Evolutionary conservation across 2,888 invertebrate species (phyloP), one percentile per base, ranked within the genome.

Genomic region (Lordiphosa fenestrarum): DNA sequence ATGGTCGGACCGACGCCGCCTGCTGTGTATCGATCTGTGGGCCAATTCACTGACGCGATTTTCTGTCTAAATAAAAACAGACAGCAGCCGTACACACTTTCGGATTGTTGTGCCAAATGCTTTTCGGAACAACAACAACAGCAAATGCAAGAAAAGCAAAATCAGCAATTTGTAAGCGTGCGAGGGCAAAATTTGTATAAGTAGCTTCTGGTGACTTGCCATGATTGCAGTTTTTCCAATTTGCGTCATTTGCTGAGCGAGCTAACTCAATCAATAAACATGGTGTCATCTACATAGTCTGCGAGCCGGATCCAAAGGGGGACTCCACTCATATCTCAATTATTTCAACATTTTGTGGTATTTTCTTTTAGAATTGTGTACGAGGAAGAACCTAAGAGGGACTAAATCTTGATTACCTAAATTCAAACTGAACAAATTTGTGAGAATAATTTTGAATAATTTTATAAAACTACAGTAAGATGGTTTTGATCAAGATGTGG

Each of bases 101-200:
- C 39, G 35, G 56, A 68, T 83, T 75, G 65, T 70, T 65, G 60
- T 63, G 80, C 76, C 83, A 80, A 80, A 74, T 76, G 66, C 33
- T 44, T 64, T 63, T 58, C 50, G 41, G 23, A 56, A 41, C 40
- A 40, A 51, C 40, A 40, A 51, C 38, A 50, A 39, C 36, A 37
- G 6, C 21, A 44, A 25, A 37, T 3, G 48, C 25, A 49, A 30
- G 30, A 60, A 47, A 60, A 53, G 59, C 58, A 53, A 56, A 50
- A 53, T 51, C 54, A 58, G 66, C 66, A 65, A 56, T 66, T 58
- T 39, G 53, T 66, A 73, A 66, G 66, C 66, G 70, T 76, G 70
- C 53, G 53, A 57, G 58, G 30, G 47, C 57, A 57, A 9, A 10
- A 30, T 30, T 10, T 30, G 30, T 30, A 30, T 30, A 30, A 30